Base-by-base conservation (phyloP, 2,113 vertebrate genomes). In the Argyrosomus japonicus region DNA sequence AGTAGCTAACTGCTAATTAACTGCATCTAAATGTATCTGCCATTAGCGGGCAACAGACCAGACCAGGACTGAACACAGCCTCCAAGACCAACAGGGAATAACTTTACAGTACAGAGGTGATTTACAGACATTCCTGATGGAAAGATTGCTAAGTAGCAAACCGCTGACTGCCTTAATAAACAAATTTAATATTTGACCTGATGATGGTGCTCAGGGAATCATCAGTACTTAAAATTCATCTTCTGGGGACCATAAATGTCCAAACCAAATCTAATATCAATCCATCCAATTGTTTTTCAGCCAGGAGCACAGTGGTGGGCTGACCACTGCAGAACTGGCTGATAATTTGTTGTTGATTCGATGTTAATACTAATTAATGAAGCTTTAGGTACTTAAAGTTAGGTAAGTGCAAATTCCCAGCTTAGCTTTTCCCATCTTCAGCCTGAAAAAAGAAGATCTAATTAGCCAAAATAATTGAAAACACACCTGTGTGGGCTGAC, bases 401-500 rank as follows among this genome's bases (percentile, higher is more conserved):
- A 29, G 56, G 17, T 27, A 50, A 75, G 19, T 74, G 45, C 29
- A 67, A 72, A 58, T 29, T 47, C 19, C 54, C 21, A 47, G 36
- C 10, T 1, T 1, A 71, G 27, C 47, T 68, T 56, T 67, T 21
- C 29, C 3, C 21, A 1, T 18, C n/a, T 47, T 48, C 72, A 43
- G 47, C 18, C 50, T 47, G 23, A 69, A 56, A 25, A 76, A 32
- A 68, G 29, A 58, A 68, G 29, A 58, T 18, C 10, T 68, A 82
- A 85, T 82, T 57, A 81, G 56, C 4, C 43, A 18, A 50, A 83
- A 68, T 76, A 45, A 71, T 17, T 77, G 57, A 68, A 77, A 68
- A 72, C 77, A 75, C 64, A 75, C 64, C 64, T 84, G 57, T 65
- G 81, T 79, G 47, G 65, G 74, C 53, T 47, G 45, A 47, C 45